Conservation (phyloP, 2,113 vertebrate genomes). For the Sprattus sprattus region DNA sequence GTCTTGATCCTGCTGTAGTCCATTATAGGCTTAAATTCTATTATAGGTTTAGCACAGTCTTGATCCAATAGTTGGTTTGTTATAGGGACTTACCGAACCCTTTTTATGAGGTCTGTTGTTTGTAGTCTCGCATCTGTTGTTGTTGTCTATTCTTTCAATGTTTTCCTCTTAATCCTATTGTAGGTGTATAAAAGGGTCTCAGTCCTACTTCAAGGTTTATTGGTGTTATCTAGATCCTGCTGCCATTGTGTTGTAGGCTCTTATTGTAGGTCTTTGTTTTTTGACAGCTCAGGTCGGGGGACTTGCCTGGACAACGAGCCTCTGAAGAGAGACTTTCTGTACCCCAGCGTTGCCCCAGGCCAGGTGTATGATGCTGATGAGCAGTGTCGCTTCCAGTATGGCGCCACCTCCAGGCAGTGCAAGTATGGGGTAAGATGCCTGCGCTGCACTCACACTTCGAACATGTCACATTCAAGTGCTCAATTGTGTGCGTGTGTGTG, state of each 20-base stretch:
- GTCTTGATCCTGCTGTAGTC: neutral
- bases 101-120: neutral
- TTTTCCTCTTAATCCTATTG: neutral
- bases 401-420: slow-evolving; percentile 94
- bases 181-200: neutral
- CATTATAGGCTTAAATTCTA: neutral
- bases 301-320: slow-evolving; percentile 99
- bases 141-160: neutral
- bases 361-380: slow-evolving; percentile 98
- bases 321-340: slow-evolving; percentile 99
- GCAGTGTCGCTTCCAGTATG: slow-evolving; percentile 98
- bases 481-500: neutral
- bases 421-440: slow-evolving; percentile 99
- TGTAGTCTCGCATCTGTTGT: neutral
- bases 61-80: neutral
- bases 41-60: neutral
- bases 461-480: neutral
- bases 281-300: slow-evolving; percentile 99
- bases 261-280: slow-evolving; percentile 86
- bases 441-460: slow-evolving; percentile 43
- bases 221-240: neutral
- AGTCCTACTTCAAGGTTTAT: neutral
- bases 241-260: slow-evolving; percentile 30
- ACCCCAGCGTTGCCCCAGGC: slow-evolving; percentile 96
- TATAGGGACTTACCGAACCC: neutral